A percentile compares a stretch with the other conserved stretches of the same genome.
Conservation (phyloP, 37 sponge, comb jelly and placozoan species). For the Geodia barretti region DNA sequence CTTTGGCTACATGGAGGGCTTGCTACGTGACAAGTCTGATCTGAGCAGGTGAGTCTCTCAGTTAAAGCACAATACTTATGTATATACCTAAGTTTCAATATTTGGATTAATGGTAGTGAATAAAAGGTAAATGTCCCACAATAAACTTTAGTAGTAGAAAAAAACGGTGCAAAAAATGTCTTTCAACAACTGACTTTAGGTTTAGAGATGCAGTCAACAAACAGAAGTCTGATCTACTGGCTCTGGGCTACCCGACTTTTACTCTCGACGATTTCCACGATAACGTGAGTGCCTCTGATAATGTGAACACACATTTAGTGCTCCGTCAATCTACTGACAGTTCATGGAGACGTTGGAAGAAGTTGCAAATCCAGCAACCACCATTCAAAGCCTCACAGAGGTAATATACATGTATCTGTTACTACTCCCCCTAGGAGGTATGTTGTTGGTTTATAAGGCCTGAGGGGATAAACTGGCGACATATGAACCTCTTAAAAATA, state of each 20-base stretch:
- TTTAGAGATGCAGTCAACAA: slow-evolving; percentile 59
- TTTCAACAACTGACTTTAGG: slow-evolving; percentile 48
- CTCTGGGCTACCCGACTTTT: slow-evolving; percentile 81
- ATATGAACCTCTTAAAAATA: no score
- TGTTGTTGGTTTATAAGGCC: no score
- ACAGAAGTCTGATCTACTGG: slow-evolving; percentile 46
- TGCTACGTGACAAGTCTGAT: slow-evolving; percentile 38
- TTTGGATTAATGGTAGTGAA: no score
- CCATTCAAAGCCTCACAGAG: slow-evolving; percentile 48
- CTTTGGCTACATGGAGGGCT: slow-evolving; percentile 80
- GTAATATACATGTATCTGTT: slow-evolving; percentile 16
- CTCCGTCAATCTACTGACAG: background rate
- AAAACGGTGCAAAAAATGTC: no score
- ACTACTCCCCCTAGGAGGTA: background rate
- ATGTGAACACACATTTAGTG: background rate
- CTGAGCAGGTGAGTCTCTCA: slow-evolving; percentile 43
- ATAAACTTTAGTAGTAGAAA: no score
- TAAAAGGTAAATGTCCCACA: no score
- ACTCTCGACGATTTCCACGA: slow-evolving; percentile 98
- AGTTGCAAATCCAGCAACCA: slow-evolving; percentile 19
- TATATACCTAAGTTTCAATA: no score
- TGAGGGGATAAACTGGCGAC: no score
- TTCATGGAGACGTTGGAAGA: background rate
- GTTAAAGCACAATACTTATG: no score
- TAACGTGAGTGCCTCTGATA: slow-evolving; percentile 48